phyloP scores from a whole-genome alignment of 2,113 vertebrate species.

The Rafetus swinhoei region DNA sequence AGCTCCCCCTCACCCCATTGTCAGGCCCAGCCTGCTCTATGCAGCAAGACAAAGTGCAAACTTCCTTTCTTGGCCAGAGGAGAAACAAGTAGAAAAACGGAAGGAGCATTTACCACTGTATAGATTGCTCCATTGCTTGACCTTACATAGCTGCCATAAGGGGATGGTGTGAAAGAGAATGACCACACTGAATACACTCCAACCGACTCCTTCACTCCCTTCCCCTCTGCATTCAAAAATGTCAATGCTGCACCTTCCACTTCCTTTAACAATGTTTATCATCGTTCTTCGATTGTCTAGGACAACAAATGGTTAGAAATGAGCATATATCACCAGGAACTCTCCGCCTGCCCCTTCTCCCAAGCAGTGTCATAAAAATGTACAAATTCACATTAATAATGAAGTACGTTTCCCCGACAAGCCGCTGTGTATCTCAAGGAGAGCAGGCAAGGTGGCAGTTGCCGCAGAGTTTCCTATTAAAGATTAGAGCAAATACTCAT shows the following conservation, averaged over 20 bases:
- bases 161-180: background rate
- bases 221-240: slow-evolving; percentile 50
- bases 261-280: slow-evolving; percentile 68
- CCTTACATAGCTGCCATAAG: background rate
- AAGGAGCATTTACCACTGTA: background rate
- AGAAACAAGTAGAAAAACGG: background rate
- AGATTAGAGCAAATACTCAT: slow-evolving; percentile 67
- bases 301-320: slow-evolving; percentile 74
- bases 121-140: background rate
- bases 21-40: background rate
- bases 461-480: slow-evolving; percentile 69
- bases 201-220: background rate
- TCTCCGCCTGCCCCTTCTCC: slow-evolving; percentile 68
- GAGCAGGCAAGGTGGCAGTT: slow-evolving; percentile 67
- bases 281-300: slow-evolving; percentile 67
- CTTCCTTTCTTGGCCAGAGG: background rate
- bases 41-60: fast-evolving
- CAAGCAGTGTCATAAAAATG: slow-evolving; percentile 71
- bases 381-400: slow-evolving; percentile 76
- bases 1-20: fast-evolving
- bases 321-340: slow-evolving; percentile 71
- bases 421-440: slow-evolving; percentile 70
- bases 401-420: slow-evolving; percentile 71
- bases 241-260: slow-evolving; percentile 40
- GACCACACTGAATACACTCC: slow-evolving; percentile 17